These are phyloP conservation scores for Anoura caudifer DNA, from an alignment of 2,113 vertebrate genomes.

Conservation along the genomic window DNA sequence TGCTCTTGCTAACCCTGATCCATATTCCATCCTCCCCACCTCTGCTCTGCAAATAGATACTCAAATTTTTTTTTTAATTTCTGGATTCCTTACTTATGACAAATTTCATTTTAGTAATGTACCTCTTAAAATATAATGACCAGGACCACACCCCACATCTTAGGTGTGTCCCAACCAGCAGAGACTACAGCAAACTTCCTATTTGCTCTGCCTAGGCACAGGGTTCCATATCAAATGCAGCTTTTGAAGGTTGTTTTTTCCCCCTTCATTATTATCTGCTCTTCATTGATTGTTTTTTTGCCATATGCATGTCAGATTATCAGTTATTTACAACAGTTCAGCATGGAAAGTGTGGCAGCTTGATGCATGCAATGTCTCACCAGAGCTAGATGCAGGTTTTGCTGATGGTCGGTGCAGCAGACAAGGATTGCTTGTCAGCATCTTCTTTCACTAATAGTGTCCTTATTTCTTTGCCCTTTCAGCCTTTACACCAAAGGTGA, in stretches of 20 bases:
- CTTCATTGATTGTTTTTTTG: neutral
- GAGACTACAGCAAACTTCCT: neutral
- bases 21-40: neutral
- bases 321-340: neutral
- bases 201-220: neutral
- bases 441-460: neutral
- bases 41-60: neutral
- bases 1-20: neutral
- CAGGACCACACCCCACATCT: neutral
- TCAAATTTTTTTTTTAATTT: neutral
- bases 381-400: neutral
- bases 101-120: neutral
- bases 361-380: neutral
- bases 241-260: neutral
- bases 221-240: neutral
- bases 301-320: neutral
- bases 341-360: neutral
- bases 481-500: neutral
- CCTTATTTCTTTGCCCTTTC: neutral
- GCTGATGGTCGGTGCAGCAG: neutral
- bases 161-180: neutral
- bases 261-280: neutral
- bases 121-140: neutral
- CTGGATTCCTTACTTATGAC: neutral
- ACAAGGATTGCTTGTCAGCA: neutral